phyloP scores from a whole-genome alignment of 2,888 invertebrate species.

The Arctia plantaginis region DNA sequence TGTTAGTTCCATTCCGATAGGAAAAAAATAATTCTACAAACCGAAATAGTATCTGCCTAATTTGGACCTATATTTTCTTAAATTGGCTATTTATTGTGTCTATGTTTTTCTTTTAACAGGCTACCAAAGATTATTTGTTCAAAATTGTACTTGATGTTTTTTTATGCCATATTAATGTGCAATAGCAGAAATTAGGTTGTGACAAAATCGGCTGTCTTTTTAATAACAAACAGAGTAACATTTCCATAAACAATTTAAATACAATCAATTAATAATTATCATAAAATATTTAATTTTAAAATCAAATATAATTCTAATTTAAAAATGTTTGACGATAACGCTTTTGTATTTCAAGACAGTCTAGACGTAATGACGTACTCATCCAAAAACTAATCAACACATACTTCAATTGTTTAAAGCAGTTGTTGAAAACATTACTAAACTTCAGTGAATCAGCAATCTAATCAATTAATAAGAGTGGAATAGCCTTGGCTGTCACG shows the following conservation, averaged over 20 bases:
- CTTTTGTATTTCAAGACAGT: neutral
- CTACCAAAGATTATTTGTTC: too few relatives aligned
- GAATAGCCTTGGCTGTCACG: constrained; percentile 62
- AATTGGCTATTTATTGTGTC: neutral
- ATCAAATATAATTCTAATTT: neutral
- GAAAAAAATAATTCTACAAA: neutral
- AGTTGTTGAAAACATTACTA: constrained; percentile 41
- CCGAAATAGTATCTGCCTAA: neutral
- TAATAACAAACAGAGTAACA: too few relatives aligned
- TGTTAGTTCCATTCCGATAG: neutral
- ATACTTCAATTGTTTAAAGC: constrained; percentile 30
- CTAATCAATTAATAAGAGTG: constrained; percentile 72
- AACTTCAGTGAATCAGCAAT: constrained; percentile 55
- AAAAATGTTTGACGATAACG: neutral
- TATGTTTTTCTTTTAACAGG: neutral
- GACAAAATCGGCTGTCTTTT: neutral
- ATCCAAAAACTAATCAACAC: neutral
- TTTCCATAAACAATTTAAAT: too few relatives aligned
- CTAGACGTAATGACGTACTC: neutral
- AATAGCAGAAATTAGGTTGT: too few relatives aligned
- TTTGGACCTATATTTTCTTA: neutral
- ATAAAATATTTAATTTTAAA: too few relatives aligned
- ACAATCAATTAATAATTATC: neutral
- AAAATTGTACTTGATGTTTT: neutral
- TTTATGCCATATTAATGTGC: neutral